A percentile compares a stretch with the other conserved stretches of the same genome.
Evolutionary conservation across 2,113 vertebrate species (phyloP).

Genomic region (Tyrannus savana): DNA sequence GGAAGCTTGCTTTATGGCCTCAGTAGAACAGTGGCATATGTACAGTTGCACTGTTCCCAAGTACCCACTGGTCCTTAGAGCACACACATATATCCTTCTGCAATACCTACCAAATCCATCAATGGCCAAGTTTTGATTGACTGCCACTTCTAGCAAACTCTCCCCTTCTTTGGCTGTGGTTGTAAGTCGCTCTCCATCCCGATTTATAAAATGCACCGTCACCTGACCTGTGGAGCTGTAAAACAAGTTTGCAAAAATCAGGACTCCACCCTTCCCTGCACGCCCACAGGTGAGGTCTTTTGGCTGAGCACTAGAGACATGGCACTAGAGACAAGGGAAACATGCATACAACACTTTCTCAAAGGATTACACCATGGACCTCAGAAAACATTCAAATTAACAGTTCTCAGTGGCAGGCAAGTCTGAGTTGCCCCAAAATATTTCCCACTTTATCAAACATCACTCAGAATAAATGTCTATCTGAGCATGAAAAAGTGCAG

Average conservation of each 20-base stretch:
- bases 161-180: constrained; percentile 75
- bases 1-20: not conserved
- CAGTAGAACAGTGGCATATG: not conserved
- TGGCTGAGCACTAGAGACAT: not conserved
- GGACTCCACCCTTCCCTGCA: not conserved
- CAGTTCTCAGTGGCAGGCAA: not conserved
- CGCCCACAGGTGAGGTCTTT: not conserved
- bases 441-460: not conserved
- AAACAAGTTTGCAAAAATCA: not conserved
- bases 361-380: rapidly evolving
- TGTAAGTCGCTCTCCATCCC: constrained; percentile 67
- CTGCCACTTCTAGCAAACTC: constrained; percentile 75
- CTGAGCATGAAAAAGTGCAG: not conserved
- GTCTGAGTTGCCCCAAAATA: not conserved
- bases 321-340: not conserved
- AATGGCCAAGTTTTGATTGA: constrained; percentile 77
- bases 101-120: constrained; percentile 76
- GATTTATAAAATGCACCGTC: constrained; percentile 75
- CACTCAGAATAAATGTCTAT: not conserved
- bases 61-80: not conserved
- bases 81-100: not conserved
- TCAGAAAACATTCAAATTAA: not conserved
- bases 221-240: constrained; percentile 59
- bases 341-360: not conserved
- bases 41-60: not conserved